Conservation (phyloP, 2,797 vertebrate species). For the Molossus molossus region DNA sequence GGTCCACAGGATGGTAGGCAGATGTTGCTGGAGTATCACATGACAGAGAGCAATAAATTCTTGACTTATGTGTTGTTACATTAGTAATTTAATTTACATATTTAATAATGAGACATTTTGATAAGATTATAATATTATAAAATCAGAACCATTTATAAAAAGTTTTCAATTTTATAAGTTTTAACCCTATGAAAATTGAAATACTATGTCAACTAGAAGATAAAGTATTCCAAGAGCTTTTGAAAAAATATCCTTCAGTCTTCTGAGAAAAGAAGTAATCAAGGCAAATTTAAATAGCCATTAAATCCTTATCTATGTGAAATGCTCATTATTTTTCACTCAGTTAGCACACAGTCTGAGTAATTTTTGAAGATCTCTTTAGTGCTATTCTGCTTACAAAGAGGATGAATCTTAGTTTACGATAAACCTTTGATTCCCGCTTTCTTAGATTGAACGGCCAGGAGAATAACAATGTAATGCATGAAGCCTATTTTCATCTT, state of each 20-base stretch:
- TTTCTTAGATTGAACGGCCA: neutral
- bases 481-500: neutral
- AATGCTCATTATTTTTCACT: neutral
- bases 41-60: neutral
- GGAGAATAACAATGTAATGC: neutral
- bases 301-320: neutral
- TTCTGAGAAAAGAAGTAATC: slow-evolving; percentile 18
- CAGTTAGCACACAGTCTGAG: neutral
- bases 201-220: slow-evolving; percentile 21
- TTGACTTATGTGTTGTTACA: neutral
- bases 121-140: neutral
- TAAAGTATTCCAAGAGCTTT: neutral
- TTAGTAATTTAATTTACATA: neutral
- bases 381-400: neutral
- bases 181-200: slow-evolving; percentile 19
- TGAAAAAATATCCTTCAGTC: neutral
- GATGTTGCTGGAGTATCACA: neutral
- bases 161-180: neutral
- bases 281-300: slow-evolving; percentile 4
- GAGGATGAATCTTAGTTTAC: neutral
- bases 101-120: neutral
- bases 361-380: neutral
- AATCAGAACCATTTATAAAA: neutral
- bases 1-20: neutral
- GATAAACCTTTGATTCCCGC: neutral